Base-by-base conservation (phyloP, 2,888 invertebrate genomes). In the Hylaea fasciaria region DNA sequence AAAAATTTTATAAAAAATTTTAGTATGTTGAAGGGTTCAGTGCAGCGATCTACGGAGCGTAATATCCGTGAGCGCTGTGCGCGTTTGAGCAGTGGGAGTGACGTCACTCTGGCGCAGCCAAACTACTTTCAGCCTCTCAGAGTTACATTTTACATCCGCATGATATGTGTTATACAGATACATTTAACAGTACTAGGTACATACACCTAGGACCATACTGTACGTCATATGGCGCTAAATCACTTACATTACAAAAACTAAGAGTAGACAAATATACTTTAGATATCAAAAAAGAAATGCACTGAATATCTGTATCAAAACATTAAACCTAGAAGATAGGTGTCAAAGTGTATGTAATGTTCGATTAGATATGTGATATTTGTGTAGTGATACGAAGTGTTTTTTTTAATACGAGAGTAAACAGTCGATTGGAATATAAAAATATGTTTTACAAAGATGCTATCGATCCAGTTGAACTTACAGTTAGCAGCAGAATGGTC, bases 221-320 rank as follows among this genome's bases (percentile, higher is more conserved):
- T 90, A 91, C 87, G 89, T 82, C 76, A 86, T 81, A 88, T 87
- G 84, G 86, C 82, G 83, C 83, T 85, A 77, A 78, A 70, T 74
- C 49, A 82, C 82, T 83, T 88, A 91, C 81, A 84, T 83, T 87
- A 87, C 69, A 73, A 83, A 84, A 79, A 85, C 82, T 82, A 83
- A 75, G 76, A 79, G 80, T 86, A 86, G 79, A 82, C 77, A 82
- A 85, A 81, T 86, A 87, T 82, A 88, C 80, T 85, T 83, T 87
- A 88, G 84, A 83, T 86, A 87, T 83, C 85, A 88, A 87, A 61
- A 57, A 89, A 74, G 74, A 90, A 89, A 89, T 83, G 86, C 84
- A 81, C 86, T 86, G 89, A 91, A 91, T 88, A 91, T 89, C 82
- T 80, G 80, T 92, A 92, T 91, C 91, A 92, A 92, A 92, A 92